These are phyloP conservation scores for Melieria crassipennis DNA, from an alignment of 2,888 invertebrate species.

Conservation along the genomic window DNA sequence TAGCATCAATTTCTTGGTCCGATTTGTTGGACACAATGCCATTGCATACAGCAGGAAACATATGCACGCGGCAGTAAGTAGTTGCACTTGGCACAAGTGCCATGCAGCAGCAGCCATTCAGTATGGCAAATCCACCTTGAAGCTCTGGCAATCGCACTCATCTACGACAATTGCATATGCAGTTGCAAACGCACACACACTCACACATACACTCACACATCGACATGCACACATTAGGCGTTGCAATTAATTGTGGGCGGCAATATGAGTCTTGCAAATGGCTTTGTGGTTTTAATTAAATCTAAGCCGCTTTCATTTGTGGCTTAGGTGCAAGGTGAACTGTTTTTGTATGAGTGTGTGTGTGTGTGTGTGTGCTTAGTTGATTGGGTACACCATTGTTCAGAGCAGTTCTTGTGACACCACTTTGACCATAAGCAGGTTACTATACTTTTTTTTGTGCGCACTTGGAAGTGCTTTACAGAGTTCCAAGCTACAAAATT, in stretches of 20 bases:
- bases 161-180: background rate
- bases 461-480: too few relatives aligned
- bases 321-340: background rate
- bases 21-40: background rate
- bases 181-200: background rate
- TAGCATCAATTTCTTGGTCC: conserved; percentile 28
- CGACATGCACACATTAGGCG: conserved; percentile 17
- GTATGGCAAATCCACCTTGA: too few relatives aligned
- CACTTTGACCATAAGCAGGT: too few relatives aligned
- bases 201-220: background rate
- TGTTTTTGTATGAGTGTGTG: too few relatives aligned
- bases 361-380: too few relatives aligned
- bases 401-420: too few relatives aligned
- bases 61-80: conserved; percentile 1
- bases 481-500: too few relatives aligned
- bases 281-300: conserved; percentile 30
- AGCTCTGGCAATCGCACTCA: too few relatives aligned
- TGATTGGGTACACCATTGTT: too few relatives aligned
- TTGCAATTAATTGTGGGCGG: conserved; percentile 30
- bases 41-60: background rate
- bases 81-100: background rate
- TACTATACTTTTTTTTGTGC: too few relatives aligned
- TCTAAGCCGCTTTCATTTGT: conserved; percentile 20
- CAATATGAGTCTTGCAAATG: conserved; percentile 21
- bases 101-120: too few relatives aligned